Evolutionary conservation across 64 coral and sea anemone species (phyloP).

Genomic region (Cladopsammia gracilis): DNA sequence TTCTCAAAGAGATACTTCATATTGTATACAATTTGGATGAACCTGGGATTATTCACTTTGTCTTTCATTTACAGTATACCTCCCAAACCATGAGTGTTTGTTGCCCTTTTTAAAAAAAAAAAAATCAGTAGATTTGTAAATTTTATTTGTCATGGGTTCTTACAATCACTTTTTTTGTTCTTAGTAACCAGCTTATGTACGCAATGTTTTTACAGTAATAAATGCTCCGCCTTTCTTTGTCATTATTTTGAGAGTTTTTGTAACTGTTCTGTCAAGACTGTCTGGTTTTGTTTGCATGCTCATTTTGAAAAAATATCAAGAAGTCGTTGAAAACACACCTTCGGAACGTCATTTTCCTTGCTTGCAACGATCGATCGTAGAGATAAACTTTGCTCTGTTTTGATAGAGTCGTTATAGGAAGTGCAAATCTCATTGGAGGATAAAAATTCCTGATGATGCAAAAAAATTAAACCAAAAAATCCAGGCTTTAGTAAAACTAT

Average conservation of each 20-base stretch:
- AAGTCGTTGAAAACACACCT: slow-evolving; percentile 28
- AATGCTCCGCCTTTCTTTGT: slow-evolving; percentile 21
- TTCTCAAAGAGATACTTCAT: slow-evolving; percentile 25
- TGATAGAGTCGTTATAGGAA: neutral
- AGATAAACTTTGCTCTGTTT: slow-evolving; percentile 11
- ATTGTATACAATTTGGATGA: neutral
- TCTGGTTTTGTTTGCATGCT: neutral
- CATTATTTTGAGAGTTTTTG: neutral
- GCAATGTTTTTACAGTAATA: slow-evolving; percentile 9
- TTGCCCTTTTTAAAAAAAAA: neutral
- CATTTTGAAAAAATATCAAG: neutral
- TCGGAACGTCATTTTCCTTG: neutral
- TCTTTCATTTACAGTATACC: neutral
- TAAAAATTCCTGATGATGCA: neutral
- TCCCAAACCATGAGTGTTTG: neutral
- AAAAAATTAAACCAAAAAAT: neutral
- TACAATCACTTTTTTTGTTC: neutral
- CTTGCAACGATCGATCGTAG: neutral
- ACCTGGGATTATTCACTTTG: neutral
- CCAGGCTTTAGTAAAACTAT: neutral
- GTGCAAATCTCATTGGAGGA: neutral
- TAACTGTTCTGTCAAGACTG: neutral
- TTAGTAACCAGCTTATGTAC: slow-evolving; percentile 14
- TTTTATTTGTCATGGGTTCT: neutral
- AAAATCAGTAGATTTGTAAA: neutral